Conservation (phyloP, 2,113 vertebrate species). For the Butorides virescens region DNA sequence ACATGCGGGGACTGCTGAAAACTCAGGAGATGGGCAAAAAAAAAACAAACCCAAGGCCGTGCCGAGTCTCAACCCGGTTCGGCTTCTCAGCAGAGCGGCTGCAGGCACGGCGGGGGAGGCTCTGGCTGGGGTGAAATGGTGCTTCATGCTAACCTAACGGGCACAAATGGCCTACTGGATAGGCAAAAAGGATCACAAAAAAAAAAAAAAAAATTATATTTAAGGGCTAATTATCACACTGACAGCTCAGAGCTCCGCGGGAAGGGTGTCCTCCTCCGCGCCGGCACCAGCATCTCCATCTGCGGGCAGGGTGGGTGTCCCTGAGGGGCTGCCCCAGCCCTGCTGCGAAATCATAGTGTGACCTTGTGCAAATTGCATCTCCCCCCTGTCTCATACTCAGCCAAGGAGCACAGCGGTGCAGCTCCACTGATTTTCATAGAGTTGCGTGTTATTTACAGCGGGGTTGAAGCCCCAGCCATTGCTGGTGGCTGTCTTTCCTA, state of each 20-base stretch:
- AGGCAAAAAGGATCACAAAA: not conserved
- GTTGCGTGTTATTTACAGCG: fast-evolving
- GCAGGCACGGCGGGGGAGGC: not conserved
- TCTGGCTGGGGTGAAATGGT: constrained; percentile 46
- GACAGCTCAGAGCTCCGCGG: constrained; percentile 44
- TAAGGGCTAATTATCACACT: constrained; percentile 56
- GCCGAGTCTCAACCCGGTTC: not conserved
- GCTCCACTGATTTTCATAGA: fast-evolving
- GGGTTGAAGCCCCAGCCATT: not conserved
- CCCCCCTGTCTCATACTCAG: not conserved
- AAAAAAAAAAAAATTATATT: not conserved
- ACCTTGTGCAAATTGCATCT: not conserved
- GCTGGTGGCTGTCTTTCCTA: not conserved
- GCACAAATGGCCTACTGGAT: not conserved
- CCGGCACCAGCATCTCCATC: constrained; percentile 14
- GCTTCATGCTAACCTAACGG: constrained; percentile 20
- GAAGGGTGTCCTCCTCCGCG: not conserved
- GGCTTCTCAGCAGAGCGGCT: not conserved
- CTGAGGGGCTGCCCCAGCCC: not conserved
- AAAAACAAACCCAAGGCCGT: not conserved
- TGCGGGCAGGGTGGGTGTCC: not conserved
- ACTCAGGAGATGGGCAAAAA: constrained; percentile 23
- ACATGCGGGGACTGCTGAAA: not conserved
- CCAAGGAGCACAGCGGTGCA: not conserved
- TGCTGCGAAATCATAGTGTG: not conserved